Evolutionary conservation across 1,140 invertebrate genomes (phyloP), one percentile per base, ranked within the genome.

Genomic region (Lasioglossum baleicum): DNA sequence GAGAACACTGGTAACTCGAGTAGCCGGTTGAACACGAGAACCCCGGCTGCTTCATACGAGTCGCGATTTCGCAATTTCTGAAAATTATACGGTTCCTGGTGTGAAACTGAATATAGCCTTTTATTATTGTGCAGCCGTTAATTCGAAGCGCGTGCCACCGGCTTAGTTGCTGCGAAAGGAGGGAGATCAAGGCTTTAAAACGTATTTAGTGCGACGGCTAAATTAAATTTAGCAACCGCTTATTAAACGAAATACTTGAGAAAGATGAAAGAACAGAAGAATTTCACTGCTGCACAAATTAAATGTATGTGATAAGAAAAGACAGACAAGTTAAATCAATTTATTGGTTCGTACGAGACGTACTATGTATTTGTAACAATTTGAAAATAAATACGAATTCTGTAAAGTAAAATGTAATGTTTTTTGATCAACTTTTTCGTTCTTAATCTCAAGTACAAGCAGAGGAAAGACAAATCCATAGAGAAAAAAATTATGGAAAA

Each of bases 61-160:
- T 8, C 26, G 67, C 26, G 53, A 22, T 85, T 72, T 63, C 61
- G 51, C 68, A 82, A 80, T 77, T 65, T 73, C 76, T 71, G 83
- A 76, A 83, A 82, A 83, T 61, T 56, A 69, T 66, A 82, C 82
- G 68, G 61, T 20, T 26, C 22, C 31, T 26, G 53, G 53, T n/a
- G 10, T 79, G 80, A 85, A 85, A 86, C 71, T 22, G 20, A 56
- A 76, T 70, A 76, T 66, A 66, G 51, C 20, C 31, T 74, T 61
- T 74, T 74, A 60, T 67, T 56, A 40, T 74, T 74, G 51, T 15
- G 61, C 48, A 65, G n/a, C 7, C 31, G n/a, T 53, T 31, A 48
- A 73, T 44, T 73, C 56, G 42, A 73, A 56, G 48, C 61, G 44
- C 61, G 76, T 71, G 72, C 60, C 44, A 10, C 44, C 26, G 51